Evolutionary conservation across 2,888 invertebrate species (phyloP).

Genomic region (Acronicta alni): DNA sequence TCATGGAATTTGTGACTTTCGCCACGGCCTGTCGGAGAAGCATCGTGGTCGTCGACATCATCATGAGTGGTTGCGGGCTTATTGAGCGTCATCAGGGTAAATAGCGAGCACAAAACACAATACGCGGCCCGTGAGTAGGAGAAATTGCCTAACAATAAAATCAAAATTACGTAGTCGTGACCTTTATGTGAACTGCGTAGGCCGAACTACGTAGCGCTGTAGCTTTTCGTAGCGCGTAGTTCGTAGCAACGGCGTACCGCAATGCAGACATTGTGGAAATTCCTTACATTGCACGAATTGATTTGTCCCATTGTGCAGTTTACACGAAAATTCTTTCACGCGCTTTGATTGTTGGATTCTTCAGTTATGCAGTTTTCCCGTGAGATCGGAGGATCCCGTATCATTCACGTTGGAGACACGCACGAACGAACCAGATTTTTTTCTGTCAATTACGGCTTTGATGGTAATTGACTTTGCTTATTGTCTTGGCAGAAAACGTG

Average conservation of each 20-base stretch:
- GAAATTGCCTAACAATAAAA: neutral
- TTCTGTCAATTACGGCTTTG: constrained; percentile 59
- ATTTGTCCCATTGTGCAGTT: constrained; percentile 4
- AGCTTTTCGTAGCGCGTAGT: constrained; percentile 47
- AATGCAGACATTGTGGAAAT: constrained; percentile 16
- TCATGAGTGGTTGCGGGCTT: too few relatives aligned
- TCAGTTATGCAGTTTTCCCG: constrained; percentile 46
- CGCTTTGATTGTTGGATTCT: constrained; percentile 19
- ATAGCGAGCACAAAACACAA: too few relatives aligned
- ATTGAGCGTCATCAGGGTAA: too few relatives aligned
- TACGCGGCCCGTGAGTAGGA: too few relatives aligned
- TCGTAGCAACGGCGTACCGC: constrained; percentile 8
- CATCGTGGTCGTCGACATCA: too few relatives aligned
- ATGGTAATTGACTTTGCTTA: constrained; percentile 59
- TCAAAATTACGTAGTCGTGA: constrained; percentile 13
- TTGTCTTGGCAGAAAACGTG: constrained; percentile 58
- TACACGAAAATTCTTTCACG: constrained; percentile 15
- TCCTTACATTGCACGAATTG: constrained; percentile 3
- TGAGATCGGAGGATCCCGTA: constrained; percentile 44
- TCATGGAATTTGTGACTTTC: too few relatives aligned
- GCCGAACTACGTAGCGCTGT: constrained; percentile 39
- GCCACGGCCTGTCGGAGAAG: too few relatives aligned
- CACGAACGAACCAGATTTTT: constrained; percentile 52
- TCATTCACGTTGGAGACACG: constrained; percentile 46
- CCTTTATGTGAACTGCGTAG: constrained; percentile 23